Evolutionary conservation across 2,888 invertebrate species (phyloP).

Genomic region (Hololepta plana): DNA sequence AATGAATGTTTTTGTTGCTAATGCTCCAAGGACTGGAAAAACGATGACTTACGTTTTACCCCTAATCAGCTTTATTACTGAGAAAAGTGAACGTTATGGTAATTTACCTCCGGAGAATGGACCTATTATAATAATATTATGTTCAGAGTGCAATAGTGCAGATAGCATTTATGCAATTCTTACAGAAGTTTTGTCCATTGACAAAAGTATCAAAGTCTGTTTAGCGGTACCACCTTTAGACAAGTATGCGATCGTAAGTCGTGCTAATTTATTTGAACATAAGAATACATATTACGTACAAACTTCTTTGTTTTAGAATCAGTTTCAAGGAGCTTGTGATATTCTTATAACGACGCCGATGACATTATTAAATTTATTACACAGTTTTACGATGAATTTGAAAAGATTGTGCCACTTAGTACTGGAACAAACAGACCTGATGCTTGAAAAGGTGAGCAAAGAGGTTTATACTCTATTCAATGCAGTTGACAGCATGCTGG

Average conservation of each 20-base stretch:
- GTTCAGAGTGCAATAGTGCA: constrained; percentile 39
- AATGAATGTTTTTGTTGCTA: constrained; percentile 43
- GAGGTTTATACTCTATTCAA: constrained; percentile 29
- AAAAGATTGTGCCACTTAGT: constrained; percentile 44
- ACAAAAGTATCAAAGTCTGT: constrained; percentile 23
- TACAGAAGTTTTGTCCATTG: too few species aligned
- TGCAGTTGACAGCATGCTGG: constrained; percentile 29
- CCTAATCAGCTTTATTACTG: constrained; percentile 38
- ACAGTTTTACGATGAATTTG: constrained; percentile 34
- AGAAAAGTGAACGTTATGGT: constrained; percentile 25
- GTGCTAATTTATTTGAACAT: too few species aligned
- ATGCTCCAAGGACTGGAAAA: constrained; percentile 42
- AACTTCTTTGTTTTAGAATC: constrained; percentile 17
- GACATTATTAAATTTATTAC: constrained; percentile 31
- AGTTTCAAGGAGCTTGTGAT: constrained; percentile 46
- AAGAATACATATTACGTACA: too few species aligned
- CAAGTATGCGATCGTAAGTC: too few species aligned
- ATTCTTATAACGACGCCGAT: constrained; percentile 52
- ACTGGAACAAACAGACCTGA: constrained; percentile 50
- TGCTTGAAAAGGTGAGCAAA: constrained; percentile 34
- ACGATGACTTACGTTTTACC: constrained; percentile 53
- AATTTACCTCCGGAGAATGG: constrained; percentile 29
- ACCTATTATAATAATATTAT: constrained; percentile 47
- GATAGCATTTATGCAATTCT: constrained; percentile 29
- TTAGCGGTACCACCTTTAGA: constrained; percentile 31